These are phyloP conservation scores for Cherax quadricarinatus DNA, from an alignment of 1,140 invertebrate genomes.

Conservation along the genomic window DNA sequence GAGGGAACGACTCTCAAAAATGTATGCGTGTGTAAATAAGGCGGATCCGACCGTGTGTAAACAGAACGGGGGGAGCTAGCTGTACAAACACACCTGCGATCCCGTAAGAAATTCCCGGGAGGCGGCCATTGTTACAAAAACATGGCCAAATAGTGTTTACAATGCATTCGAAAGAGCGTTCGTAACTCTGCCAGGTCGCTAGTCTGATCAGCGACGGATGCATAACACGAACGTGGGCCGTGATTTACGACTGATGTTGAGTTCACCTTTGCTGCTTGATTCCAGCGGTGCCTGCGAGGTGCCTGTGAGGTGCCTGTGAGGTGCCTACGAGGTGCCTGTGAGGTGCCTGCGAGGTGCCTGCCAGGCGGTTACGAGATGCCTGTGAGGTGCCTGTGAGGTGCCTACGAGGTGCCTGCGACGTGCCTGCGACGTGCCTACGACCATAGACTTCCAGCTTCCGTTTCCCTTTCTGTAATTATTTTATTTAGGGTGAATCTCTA, in stretches of 20 bases:
- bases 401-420: no score
- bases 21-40: constrained; percentile 46
- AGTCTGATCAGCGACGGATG: neutral
- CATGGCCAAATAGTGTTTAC: constrained; percentile 20
- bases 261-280: neutral
- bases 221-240: neutral
- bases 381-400: no score
- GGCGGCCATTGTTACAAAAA: constrained; percentile 35
- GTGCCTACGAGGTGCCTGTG: no score
- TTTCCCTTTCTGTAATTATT: no score
- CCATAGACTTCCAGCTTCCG: no score
- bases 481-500: no score
- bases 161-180: neutral
- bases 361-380: no score
- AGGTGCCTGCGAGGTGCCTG: no score
- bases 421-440: no score
- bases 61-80: constrained; percentile 26
- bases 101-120: constrained; percentile 39
- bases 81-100: constrained; percentile 39
- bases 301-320: no score
- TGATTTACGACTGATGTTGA: neutral
- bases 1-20: constrained; percentile 15
- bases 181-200: neutral
- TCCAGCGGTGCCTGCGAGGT: no score
- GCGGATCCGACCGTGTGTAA: constrained; percentile 16